Base-by-base conservation (phyloP, 1,140 invertebrate species). In the Muscidifurax raptorellus region DNA sequence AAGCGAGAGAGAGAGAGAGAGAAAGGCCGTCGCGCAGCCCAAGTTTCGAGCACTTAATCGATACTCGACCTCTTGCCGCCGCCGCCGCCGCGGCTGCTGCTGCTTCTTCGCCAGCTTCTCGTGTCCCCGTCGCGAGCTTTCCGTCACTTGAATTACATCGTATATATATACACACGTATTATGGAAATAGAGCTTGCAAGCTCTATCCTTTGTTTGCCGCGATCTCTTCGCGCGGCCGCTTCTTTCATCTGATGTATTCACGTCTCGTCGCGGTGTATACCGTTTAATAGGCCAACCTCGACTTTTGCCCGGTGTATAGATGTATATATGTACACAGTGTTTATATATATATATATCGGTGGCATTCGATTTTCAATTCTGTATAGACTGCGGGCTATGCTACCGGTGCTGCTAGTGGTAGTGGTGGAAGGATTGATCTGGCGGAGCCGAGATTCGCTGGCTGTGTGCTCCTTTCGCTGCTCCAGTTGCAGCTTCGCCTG, bases 31-130 rank as follows among this genome's bases (percentile, higher is more conserved):
- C 22, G 80, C 67, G 77, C 67, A 80, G 28, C 74, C 40, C 27
- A 86, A 88, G 69, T 86, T 84, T 87, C 22, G 64, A 75, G 84
- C 78, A 85, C 72, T 75, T 66, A 89, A 89, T 87, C 88, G 87
- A 89, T 89, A 89, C 80, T 87, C 84, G 84, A 86, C 82, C 87
- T 87, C 86, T 30, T 25, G 69, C 44, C 7, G 52, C 22, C 6
- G 52, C 22, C 0, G 52, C 52, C n/a, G 22, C 52, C n/a, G 22
- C 22, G 22, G 52, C 15, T 22, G 52, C 47, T 52, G 15, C 47
- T 52, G 47, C 75, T 47, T 52, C 75, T 47, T 71, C 32, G 4
- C 40, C 6, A 59, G 25, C 32, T 32, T 27, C 59, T 71, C n/a
- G n/a, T 13, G 9, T 79, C 52, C n/a, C 7, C 15, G 9, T 79